Base-by-base conservation (phyloP, 2,113 vertebrate species). In the Budorcas taxicolor region DNA sequence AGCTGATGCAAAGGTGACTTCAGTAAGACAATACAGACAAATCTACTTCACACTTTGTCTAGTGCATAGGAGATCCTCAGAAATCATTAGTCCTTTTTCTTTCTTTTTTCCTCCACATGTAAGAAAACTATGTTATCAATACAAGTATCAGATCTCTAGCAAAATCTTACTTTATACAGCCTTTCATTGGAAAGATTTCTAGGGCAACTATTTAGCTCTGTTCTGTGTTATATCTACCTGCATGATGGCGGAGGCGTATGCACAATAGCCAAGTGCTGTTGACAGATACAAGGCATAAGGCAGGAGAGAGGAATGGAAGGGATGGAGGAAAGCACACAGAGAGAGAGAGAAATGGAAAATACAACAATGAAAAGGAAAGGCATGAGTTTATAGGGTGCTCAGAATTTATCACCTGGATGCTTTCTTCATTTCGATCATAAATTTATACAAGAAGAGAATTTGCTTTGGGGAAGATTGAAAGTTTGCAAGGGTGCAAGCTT, bases 341-440 rank as follows among this genome's bases (percentile, higher is more conserved):
- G 6, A 23, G 50, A 52, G 4, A 7, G n/a, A 5, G 6, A 89
- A 29, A 45, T 15, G 25, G 6, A 88, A 93, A 62, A 17, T 14
- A 89, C 13, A 45, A 27, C 95, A 94, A 95, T 2, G 3, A 36
- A 55, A 93, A 62, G 23, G 45, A 92, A 80, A 58, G 29, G 3
- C 33, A 23, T 52, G 36, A 90, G 7, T 15, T 58, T 57, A 40
- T 27, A 67, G 13, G 25, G 6, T 45, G 4, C 3, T 33, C 67
- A 53, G 50, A 62, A 95, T 78, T 60, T 47, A 71, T 83, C 60
- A 87, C 27, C 45, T 29, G 60, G 33, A 55, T 52, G 43, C 45
- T 95, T 96, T 64, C 71, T 88, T 91, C 88, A 94, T 31, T 91
- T 85, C 12, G 0, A 60, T 84, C 64, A 86, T 94, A 95, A 96